phyloP scores from a whole-genome alignment of 2,888 invertebrate genomes.

The Sturmia bella region DNA sequence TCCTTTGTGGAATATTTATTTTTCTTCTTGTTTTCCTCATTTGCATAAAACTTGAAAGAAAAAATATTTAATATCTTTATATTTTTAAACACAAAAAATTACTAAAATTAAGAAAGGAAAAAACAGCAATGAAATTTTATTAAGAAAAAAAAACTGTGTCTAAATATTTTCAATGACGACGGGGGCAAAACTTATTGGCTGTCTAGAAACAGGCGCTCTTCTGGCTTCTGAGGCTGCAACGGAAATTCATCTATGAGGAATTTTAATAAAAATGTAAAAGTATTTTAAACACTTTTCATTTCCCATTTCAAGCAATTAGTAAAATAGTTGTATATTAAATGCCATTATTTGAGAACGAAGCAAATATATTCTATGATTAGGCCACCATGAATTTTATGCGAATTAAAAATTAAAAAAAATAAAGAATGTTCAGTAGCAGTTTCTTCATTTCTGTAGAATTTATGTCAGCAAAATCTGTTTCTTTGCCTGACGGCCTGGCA shows the following conservation, averaged over 20 bases:
- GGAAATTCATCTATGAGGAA: no score
- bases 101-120: not conserved
- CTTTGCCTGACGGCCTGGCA: conserved; percentile 15
- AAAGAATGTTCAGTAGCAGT: not conserved
- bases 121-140: not conserved
- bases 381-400: no score
- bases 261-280: no score
- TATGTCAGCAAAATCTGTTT: conserved; percentile 4
- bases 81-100: not conserved
- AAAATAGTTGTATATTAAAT: no score
- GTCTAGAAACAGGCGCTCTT: not conserved
- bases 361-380: no score
- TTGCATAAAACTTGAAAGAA: conserved; percentile 49
- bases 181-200: not conserved
- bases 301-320: no score
- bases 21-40: conserved; percentile 53
- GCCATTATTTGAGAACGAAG: no score
- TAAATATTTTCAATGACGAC: not conserved
- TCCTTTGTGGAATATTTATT: conserved; percentile 65
- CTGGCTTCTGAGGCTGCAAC: no score
- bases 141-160: not conserved
- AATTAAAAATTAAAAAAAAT: no score
- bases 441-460: not conserved
- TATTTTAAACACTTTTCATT: no score
- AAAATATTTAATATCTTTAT: conserved; percentile 48